Evolutionary conservation across 2,888 invertebrate genomes (phyloP), one percentile per base, ranked within the genome.

Genomic region (Yponomeuta plumbellus): DNA sequence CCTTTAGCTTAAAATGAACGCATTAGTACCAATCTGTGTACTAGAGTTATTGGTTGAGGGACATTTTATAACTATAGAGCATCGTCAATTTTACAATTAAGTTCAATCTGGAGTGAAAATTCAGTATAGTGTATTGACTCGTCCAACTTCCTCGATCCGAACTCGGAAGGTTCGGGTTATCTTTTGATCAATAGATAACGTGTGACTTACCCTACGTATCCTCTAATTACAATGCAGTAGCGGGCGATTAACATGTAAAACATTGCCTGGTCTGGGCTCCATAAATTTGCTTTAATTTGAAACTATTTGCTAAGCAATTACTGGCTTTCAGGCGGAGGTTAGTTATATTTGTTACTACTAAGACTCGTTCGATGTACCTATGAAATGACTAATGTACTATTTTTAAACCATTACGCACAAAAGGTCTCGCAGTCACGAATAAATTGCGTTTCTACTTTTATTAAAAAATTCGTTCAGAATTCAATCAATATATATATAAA

Each of bases 21-120:
- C 80, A 81, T 86, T 83, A 84, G 83, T 76, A 80, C 81, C 80
- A 89, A 88, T 88, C 89, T 88, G 88, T 87, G 87, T 84, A 81
- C 44, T 79, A 79, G 86, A 88, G 84, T 88, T 84, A 88, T 86
- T 82, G 61, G 39, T 52, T 52, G 10, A 10, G 39, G 39, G 40
- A 63, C 20, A 40, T 63, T 40, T 59, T 59, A 17, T 59, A 59
- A 21, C 13, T 44, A 63, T 39, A 17, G 22, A n/a, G 61, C 61
- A n/a, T 34, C 61, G 61, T 26, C 21, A 58, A 58, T 20, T 58
- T 58, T 2, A 58, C 2, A 58, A 58, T 58, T 58, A 21, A 58
- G 20, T 58, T 20, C 58, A 58, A 21, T 58, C 21, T 58, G 20
- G 20, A 58, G n/a, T 58, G 20, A 5, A 20, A 21, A 20, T 58